These are phyloP conservation scores for Lycodopsis pacificus DNA, from an alignment of 2,797 vertebrate genomes.

Conservation along the genomic window DNA sequence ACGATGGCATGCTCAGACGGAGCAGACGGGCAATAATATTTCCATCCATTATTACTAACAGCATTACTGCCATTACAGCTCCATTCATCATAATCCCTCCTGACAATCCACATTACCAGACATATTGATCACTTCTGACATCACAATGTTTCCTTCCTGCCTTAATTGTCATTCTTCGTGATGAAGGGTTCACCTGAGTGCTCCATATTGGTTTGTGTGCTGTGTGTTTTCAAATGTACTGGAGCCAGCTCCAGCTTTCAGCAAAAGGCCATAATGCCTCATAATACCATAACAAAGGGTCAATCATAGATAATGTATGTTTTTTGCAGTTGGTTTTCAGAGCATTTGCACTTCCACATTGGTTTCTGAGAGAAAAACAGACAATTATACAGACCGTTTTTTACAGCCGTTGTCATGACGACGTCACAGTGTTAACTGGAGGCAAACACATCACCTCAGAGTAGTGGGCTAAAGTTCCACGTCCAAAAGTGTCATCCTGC, in stretches of 20 bases:
- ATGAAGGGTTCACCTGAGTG: slow-evolving; percentile 37
- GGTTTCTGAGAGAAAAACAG: slow-evolving; percentile 2
- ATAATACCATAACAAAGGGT: slow-evolving; percentile 28
- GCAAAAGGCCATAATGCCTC: slow-evolving; percentile 31
- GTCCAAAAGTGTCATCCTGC: not conserved
- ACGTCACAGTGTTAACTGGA: not conserved
- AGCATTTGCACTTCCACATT: not conserved
- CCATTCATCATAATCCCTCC: slow-evolving; percentile 11
- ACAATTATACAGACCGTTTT: not conserved
- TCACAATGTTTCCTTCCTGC: slow-evolving; percentile 19
- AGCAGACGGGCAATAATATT: slow-evolving; percentile 30
- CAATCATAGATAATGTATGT: slow-evolving; percentile 14
- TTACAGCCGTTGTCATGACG: not conserved
- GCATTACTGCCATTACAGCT: slow-evolving; percentile 36
- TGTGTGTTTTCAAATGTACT: slow-evolving; percentile 12
- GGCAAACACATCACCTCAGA: not conserved
- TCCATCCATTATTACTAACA: slow-evolving; percentile 23
- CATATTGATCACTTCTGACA: slow-evolving; percentile 44
- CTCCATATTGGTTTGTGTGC: slow-evolving; percentile 2
- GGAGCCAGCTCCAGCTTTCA: slow-evolving; percentile 17
- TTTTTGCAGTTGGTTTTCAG: slow-evolving; percentile 2
- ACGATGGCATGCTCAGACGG: slow-evolving; percentile 2
- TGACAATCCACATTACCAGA: slow-evolving; percentile 10
- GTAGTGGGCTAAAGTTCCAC: not conserved
- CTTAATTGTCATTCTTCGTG: slow-evolving; percentile 26